Percentiles rank a stretch among this genome's conserved stretches.
These are phyloP conservation scores for Fragum sueziense DNA, from an alignment of 2,888 invertebrate species.

Conservation along the genomic window DNA sequence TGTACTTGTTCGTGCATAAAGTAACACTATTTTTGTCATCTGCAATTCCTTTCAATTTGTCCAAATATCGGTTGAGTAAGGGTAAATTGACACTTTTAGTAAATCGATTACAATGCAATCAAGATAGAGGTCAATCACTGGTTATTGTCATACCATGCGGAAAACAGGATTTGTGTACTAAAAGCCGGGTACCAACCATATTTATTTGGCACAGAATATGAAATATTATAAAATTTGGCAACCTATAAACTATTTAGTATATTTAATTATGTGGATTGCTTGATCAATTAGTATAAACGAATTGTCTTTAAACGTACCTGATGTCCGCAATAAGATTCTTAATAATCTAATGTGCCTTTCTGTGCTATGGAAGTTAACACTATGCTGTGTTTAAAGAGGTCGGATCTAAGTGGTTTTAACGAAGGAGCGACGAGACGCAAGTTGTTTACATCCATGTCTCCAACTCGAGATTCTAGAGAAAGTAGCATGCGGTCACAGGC, in stretches of 20 bases:
- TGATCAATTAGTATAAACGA: background rate
- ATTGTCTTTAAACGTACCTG: background rate
- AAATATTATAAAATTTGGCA: constrained; percentile 1
- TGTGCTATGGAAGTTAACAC: constrained; percentile 22
- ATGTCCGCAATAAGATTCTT: background rate
- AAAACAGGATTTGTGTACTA: background rate
- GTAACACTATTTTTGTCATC: background rate
- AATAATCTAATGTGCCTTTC: background rate
- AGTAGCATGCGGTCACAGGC: background rate
- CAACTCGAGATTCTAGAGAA: background rate
- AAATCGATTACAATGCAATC: constrained; percentile 9
- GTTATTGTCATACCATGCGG: constrained; percentile 2
- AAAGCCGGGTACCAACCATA: background rate
- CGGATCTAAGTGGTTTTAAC: constrained; percentile 14
- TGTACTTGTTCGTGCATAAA: background rate
- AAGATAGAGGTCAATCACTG: background rate
- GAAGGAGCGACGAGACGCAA: constrained; percentile 1
- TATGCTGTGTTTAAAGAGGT: constrained; percentile 15
- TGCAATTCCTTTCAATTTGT: too few relatives aligned
- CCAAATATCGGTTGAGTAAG: too few relatives aligned
- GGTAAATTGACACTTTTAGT: constrained; percentile 23
- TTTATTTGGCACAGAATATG: background rate
- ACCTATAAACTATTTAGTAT: background rate
- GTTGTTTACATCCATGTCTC: constrained; percentile 3
- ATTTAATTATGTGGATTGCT: constrained; percentile 2